phyloP scores from a whole-genome alignment of 2,797 vertebrate species.

The Chelonia mydas region DNA sequence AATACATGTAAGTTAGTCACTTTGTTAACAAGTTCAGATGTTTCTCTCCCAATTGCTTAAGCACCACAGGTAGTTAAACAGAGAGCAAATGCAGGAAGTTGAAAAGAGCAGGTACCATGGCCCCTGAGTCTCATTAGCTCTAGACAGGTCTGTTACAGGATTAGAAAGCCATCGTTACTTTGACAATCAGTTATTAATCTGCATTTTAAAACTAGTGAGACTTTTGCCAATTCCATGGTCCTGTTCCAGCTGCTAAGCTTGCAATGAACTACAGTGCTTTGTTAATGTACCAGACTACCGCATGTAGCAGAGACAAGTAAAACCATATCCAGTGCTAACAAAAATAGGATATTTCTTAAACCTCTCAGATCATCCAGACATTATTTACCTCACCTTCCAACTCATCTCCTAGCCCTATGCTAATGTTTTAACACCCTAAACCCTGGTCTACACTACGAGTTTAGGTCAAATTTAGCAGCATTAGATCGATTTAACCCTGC shows the following conservation, averaged over 20 bases:
- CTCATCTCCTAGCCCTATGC: background rate
- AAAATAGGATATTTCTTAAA: background rate
- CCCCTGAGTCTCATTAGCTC: slow-evolving; percentile 43
- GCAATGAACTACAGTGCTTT: background rate
- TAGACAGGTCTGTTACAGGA: slow-evolving; percentile 26
- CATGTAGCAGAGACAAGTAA: slow-evolving; percentile 2
- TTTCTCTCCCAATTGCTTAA: background rate
- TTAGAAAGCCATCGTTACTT: slow-evolving; percentile 46
- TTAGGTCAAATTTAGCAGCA: too few relatives aligned
- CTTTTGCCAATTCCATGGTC: slow-evolving; percentile 49
- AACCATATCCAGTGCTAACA: accelerated
- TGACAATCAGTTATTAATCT: slow-evolving; percentile 47
- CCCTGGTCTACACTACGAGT: too few relatives aligned
- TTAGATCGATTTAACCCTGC: too few relatives aligned
- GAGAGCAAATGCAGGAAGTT: slow-evolving; percentile 40
- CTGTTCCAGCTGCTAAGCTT: slow-evolving; percentile 49
- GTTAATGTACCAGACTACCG: slow-evolving; percentile 3
- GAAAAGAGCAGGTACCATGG: slow-evolving; percentile 13
- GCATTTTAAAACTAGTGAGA: slow-evolving; percentile 39
- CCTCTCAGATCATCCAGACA: background rate
- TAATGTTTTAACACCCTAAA: background rate
- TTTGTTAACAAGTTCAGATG: background rate
- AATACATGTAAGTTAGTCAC: background rate
- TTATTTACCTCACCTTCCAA: background rate
- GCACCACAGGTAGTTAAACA: slow-evolving; percentile 47